Base-by-base conservation (phyloP, 2,113 vertebrate genomes). In the Astur gentilis region DNA sequence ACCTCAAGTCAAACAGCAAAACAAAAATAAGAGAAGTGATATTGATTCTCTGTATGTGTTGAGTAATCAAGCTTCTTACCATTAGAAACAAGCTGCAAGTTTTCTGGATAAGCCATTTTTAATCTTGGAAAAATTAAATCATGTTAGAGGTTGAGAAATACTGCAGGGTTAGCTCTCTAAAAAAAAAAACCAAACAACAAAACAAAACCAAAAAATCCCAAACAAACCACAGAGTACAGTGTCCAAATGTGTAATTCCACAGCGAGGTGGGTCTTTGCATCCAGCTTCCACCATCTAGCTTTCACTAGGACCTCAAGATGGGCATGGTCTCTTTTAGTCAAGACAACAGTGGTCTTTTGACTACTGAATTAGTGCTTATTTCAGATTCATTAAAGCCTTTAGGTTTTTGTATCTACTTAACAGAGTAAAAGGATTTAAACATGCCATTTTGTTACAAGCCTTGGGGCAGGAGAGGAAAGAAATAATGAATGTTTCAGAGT, bases 401-500 rank as follows among this genome's bases (percentile, higher is more conserved):
- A 90, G n/a, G 45, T 77, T 90, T 79, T 96, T 92, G 22, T 89
- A 65, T 87, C 75, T 96, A 76, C 87, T 96, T 94, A 97, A 93
- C 93, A 96, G 78, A 88, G 55, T 61, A 96, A 96, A 76, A 97
- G 47, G 60, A 78, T 93, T 86, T 95, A 71, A 92, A 92, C 50
- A 67, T 22, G 36, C 19, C 76, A 61, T 90, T 94, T 92, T 88
- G 90, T 95, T 95, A 84, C 40, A 87, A 96, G 90, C 89, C 91
- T 80, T 69, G 47, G 40, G 91, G 89, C 81, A 80, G 92, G 50
- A 87, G 85, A 89, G 32, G 83, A 97, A 88, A 89, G 85, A 94
- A 97, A 97, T 78, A 94, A 96, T 72, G 57, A 96, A 93, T 91
- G 89, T 90, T 97, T 96, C 91, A 88, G 31, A 93, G 79, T 91